phyloP scores from a whole-genome alignment of 2,113 vertebrate genomes.

The Hyperopisus bebe region DNA sequence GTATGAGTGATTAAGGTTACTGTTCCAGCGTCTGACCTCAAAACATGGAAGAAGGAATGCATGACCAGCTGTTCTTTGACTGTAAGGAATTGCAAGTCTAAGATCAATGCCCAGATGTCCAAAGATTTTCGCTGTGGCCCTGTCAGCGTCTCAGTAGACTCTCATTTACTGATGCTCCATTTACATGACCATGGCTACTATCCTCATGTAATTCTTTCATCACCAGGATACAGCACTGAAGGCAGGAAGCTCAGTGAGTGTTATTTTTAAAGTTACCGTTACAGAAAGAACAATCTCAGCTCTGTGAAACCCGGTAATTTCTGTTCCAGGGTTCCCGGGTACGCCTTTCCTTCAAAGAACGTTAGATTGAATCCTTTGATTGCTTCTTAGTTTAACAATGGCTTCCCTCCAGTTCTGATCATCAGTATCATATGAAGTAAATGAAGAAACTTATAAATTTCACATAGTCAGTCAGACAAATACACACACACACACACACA shows the following conservation, averaged over 20 bases:
- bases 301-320: neutral
- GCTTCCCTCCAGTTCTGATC: neutral
- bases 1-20: neutral
- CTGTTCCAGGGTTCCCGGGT: neutral
- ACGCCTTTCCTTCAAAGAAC: neutral
- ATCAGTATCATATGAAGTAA: neutral
- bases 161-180: neutral
- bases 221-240: neutral
- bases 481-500: neutral
- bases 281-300: neutral
- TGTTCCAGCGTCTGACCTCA: neutral
- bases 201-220: neutral
- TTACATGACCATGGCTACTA: neutral
- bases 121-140: neutral
- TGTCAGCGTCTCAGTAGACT: neutral
- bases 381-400: neutral
- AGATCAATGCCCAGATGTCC: neutral
- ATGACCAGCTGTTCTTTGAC: neutral
- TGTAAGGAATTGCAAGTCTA: neutral
- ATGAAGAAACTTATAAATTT: neutral
- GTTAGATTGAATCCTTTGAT: neutral
- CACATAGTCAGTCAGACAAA: neutral
- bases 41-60: neutral
- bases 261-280: neutral
- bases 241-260: neutral